Percentiles rank a stretch among this genome's conserved stretches.
These are phyloP conservation scores for Pachypanchax playfairii DNA, from an alignment of 2,113 vertebrate species.

Conservation along the genomic window DNA sequence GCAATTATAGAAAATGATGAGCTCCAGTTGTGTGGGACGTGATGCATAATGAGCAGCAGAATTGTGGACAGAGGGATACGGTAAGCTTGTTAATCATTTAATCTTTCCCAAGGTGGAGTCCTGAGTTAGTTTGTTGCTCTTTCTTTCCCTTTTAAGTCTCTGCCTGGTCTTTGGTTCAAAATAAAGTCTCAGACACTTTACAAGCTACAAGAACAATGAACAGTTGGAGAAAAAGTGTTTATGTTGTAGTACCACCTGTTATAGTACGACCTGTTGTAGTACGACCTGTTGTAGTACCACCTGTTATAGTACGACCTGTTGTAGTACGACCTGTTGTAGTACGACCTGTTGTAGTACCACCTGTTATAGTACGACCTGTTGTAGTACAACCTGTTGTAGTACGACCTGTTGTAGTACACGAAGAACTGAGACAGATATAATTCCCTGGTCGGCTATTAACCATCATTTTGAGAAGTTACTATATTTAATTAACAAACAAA, in stretches of 20 bases:
- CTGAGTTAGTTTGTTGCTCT: constrained; percentile 29
- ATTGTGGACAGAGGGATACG: constrained; percentile 20
- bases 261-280: constrained; percentile 18
- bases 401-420: no score
- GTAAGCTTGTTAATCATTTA: constrained; percentile 56
- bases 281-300: constrained; percentile 52
- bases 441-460: no score
- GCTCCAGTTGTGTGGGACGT: constrained; percentile 55
- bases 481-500: no score
- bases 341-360: no score
- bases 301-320: no score
- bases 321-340: no score
- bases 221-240: neutral
- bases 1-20: constrained; percentile 70
- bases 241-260: constrained; percentile 25
- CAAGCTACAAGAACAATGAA: neutral
- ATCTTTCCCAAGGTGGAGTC: constrained; percentile 52
- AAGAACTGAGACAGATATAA: no score
- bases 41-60: constrained; percentile 48
- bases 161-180: constrained; percentile 23
- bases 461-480: no score
- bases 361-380: no score
- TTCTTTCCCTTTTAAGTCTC: neutral
- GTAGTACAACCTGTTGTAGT: no score
- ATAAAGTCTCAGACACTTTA: neutral